These are phyloP conservation scores for Drosophila pachea DNA, from an alignment of 1,140 invertebrate species.

Conservation along the genomic window DNA sequence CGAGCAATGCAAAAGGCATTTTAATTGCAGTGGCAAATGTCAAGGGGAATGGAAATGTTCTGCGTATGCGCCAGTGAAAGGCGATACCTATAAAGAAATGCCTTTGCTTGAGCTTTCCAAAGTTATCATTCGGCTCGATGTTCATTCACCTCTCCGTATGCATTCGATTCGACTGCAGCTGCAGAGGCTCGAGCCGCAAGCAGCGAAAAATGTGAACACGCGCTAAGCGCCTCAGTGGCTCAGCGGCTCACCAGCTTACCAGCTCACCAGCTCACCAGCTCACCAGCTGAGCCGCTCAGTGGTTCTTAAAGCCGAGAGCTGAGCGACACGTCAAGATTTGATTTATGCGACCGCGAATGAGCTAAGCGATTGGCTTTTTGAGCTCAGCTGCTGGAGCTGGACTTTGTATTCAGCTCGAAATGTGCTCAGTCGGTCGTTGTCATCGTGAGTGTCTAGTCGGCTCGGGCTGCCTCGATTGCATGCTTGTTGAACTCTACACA, in stretches of 20 bases:
- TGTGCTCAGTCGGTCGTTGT: constrained; percentile 1
- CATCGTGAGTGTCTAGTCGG: background rate
- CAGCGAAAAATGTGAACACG: constrained; percentile 22
- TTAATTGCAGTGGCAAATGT: constrained; percentile 64
- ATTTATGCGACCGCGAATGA: constrained; percentile 38
- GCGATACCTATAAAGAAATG: constrained; percentile 4
- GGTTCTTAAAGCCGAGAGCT: background rate
- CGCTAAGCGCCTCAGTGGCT: too few relatives aligned
- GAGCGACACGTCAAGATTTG: background rate
- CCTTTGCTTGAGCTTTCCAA: background rate
- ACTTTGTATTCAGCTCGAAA: too few relatives aligned
- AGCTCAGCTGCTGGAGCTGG: background rate
- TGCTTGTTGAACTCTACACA: constrained; percentile 15
- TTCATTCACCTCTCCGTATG: constrained; percentile 46
- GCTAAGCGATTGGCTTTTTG: constrained; percentile 4
- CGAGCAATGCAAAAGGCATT: constrained; percentile 62
- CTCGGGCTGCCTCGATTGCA: background rate
- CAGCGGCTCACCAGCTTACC: background rate
- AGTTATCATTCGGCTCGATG: constrained; percentile 8
- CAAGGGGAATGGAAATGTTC: constrained; percentile 54
- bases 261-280: background rate
- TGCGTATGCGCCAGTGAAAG: constrained; percentile 50
- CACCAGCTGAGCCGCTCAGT: background rate
- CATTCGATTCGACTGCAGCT: constrained; percentile 21
- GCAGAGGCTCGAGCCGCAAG: constrained; percentile 8